Percentiles rank a stretch among this genome's conserved stretches.
Conservation (phyloP, 2,888 invertebrate genomes). For the Thumatha senex region DNA sequence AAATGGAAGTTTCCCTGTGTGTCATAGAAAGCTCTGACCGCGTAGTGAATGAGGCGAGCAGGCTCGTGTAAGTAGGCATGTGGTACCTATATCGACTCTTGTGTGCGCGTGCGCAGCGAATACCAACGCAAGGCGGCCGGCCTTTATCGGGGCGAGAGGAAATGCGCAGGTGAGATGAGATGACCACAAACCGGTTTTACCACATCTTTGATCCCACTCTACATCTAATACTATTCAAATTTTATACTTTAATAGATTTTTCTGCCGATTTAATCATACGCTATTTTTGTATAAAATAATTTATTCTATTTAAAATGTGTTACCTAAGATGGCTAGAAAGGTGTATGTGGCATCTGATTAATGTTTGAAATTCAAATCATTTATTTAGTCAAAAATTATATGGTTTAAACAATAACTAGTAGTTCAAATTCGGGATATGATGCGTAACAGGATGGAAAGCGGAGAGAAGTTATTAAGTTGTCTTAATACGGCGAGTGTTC, state of each 20-base stretch:
- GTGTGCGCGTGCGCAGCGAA: background rate
- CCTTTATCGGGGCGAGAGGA: conserved; percentile 21
- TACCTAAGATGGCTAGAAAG: conserved; percentile 2
- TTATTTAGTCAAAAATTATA: background rate
- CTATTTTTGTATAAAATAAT: conserved; percentile 6
- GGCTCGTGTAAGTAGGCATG: conserved; percentile 33
- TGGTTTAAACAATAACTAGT: too few relatives aligned
- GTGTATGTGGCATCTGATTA: too few relatives aligned
- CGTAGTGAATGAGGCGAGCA: conserved; percentile 53
- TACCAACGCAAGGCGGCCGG: conserved; percentile 2
- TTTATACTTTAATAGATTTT: conserved; percentile 19
- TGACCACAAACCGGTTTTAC: conserved; percentile 72
- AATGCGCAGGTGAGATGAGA: conserved; percentile 52
- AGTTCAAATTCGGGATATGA: too few relatives aligned
- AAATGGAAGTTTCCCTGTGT: conserved; percentile 47
- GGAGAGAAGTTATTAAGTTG: too few relatives aligned
- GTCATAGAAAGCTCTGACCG: conserved; percentile 65
- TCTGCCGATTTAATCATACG: conserved; percentile 26
- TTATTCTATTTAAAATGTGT: conserved; percentile 6
- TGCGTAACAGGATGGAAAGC: too few relatives aligned
- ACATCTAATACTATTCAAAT: conserved; percentile 40
- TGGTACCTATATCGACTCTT: conserved; percentile 8
- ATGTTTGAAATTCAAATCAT: too few relatives aligned
- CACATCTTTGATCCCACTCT: conserved; percentile 39
- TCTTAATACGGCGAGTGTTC: too few relatives aligned